Percentiles rank a stretch among this genome's conserved stretches.
phyloP scores from a whole-genome alignment of 2,113 vertebrate species.

The Acinonyx jubatus region DNA sequence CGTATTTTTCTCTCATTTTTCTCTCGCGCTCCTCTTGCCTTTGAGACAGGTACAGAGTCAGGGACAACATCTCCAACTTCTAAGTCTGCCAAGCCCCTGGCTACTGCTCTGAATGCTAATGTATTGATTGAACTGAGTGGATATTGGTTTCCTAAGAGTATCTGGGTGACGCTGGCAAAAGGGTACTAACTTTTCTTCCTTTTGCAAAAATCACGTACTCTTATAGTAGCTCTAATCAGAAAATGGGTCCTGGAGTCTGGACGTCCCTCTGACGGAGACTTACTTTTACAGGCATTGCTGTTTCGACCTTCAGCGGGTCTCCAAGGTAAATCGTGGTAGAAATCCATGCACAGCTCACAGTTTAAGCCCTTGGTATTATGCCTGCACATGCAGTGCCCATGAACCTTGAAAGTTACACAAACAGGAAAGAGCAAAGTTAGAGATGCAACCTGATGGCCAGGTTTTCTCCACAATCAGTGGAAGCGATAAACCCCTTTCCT shows the following conservation, averaged over 20 bases:
- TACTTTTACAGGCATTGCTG: constrained; percentile 97
- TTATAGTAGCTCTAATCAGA: not conserved
- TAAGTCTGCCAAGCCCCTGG: not conserved
- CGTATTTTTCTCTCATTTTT: not conserved
- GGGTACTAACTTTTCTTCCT: not conserved
- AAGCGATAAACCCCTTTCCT: not conserved
- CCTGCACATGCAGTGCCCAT: constrained; percentile 97
- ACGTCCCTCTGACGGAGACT: constrained; percentile 55
- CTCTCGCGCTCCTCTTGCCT: not conserved
- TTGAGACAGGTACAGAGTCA: not conserved
- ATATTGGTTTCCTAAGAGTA: not conserved
- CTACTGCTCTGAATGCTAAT: not conserved
- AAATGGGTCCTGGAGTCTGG: not conserved
- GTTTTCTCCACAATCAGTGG: not conserved
- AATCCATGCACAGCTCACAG: constrained; percentile 96
- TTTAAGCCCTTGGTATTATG: constrained; percentile 98
- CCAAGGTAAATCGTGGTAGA: constrained; percentile 97
- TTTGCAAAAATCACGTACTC: not conserved
- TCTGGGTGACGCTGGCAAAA: not conserved
- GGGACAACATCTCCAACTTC: not conserved
- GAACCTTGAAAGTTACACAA: constrained; percentile 87
- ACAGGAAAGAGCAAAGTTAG: not conserved
- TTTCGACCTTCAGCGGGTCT: constrained; percentile 96
- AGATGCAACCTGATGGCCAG: not conserved
- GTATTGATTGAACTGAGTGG: not conserved